These are phyloP conservation scores for Chloebia gouldiae DNA, from an alignment of 2,113 vertebrate species.

Conservation along the genomic window DNA sequence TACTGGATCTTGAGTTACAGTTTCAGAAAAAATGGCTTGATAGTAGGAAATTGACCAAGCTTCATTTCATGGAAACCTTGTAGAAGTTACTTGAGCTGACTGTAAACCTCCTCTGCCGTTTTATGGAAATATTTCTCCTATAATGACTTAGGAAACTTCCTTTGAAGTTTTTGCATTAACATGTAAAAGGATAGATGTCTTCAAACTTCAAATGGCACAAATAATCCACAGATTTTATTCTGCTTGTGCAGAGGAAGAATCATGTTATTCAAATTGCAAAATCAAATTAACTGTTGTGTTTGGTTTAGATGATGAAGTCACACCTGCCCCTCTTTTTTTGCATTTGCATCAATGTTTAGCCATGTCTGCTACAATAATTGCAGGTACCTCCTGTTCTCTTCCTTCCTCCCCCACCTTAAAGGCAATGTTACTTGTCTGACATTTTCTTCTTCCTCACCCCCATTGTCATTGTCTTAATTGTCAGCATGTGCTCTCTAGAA, in stretches of 20 bases:
- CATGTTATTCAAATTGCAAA: not conserved
- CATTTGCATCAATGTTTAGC: not conserved
- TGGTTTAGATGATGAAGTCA: not conserved
- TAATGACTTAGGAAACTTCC: not conserved
- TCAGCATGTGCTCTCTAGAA: not conserved
- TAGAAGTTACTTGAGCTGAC: not conserved
- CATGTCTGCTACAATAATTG: not conserved
- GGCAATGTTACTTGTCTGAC: not conserved
- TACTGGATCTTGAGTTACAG: not conserved
- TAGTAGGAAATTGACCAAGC: not conserved
- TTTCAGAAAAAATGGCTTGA: not conserved
- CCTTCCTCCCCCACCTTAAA: not conserved
- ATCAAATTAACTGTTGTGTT: not conserved
- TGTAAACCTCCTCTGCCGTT: not conserved
- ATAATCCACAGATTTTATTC: not conserved
- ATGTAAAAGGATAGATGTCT: not conserved
- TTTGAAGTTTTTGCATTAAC: not conserved
- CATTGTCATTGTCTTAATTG: not conserved
- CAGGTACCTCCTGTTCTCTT: accelerated
- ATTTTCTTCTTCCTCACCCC: accelerated
- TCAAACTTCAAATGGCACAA: accelerated
- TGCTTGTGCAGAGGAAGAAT: not conserved
- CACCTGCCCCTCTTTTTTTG: not conserved
- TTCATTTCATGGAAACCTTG: not conserved
- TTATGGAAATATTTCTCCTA: not conserved